Percentiles rank a stretch among this genome's conserved stretches.
phyloP scores from a whole-genome alignment of 2,797 vertebrate species.

The Apogon talboti region DNA sequence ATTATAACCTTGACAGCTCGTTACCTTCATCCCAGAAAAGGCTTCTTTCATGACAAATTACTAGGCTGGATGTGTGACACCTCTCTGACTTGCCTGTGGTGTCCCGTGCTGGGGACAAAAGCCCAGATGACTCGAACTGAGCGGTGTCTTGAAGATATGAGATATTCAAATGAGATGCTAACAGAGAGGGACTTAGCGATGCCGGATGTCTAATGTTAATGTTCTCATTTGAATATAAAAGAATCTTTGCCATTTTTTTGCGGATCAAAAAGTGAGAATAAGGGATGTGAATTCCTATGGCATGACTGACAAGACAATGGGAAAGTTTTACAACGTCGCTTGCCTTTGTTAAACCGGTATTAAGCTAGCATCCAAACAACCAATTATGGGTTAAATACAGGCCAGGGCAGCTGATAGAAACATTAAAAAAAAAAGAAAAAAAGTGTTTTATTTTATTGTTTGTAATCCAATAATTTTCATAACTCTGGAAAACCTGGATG shows the following conservation, averaged over 20 bases:
- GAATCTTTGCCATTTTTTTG: slow-evolving; percentile 77
- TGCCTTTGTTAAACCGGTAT: slow-evolving; percentile 55
- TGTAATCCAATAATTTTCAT: not conserved
- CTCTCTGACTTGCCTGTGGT: slow-evolving; percentile 81
- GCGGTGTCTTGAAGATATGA: slow-evolving; percentile 87
- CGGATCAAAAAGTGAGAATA: slow-evolving; percentile 79
- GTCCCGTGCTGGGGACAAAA: slow-evolving; percentile 83
- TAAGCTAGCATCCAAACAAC: slow-evolving; percentile 40
- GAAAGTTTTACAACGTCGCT: slow-evolving; percentile 70
- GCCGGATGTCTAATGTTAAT: slow-evolving; percentile 87
- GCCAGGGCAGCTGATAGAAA: slow-evolving; percentile 44
- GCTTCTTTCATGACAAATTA: slow-evolving; percentile 83
- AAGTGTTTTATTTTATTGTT: not conserved
- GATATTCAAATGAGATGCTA: slow-evolving; percentile 87
- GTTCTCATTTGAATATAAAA: slow-evolving; percentile 89
- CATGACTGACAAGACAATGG: slow-evolving; percentile 86
- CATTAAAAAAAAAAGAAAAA: no score
- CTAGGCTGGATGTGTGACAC: slow-evolving; percentile 77
- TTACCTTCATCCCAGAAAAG: slow-evolving; percentile 77
- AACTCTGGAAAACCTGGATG: not conserved
- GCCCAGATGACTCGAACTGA: slow-evolving; percentile 81
- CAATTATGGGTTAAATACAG: slow-evolving; percentile 58
- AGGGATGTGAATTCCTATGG: slow-evolving; percentile 72
- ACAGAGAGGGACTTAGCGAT: slow-evolving; percentile 82
- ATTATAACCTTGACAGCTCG: slow-evolving; percentile 82